Evolutionary conservation across 1,140 invertebrate species (phyloP), one percentile per base, ranked within the genome.

Genomic region (Diploscapter pachys): DNA sequence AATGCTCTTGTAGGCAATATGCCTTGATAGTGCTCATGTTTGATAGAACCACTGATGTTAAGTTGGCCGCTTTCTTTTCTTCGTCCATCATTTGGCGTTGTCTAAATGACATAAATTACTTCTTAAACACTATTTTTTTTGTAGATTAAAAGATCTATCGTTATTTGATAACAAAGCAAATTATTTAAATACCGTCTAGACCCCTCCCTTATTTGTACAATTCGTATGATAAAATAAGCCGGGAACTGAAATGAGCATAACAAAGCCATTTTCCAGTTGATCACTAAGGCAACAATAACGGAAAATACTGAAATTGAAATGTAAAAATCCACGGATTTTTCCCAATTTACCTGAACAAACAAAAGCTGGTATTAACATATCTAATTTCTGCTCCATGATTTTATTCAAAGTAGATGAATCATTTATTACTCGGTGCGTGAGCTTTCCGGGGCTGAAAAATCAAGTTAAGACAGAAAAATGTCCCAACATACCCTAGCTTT

Each of bases 1-100:
- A 83, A 63, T 83, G 82, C 5, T 69, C 72, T 72, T 83, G 82
- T 6, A 83, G 68, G 2, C 77, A 76, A 73, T 83, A 83, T 5
- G 83, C 82, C 65, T 83, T 83, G 73, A 83, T 83, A 5, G 82
- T 83, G 9, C 79, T 78, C 83, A 83, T 83, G 63, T 83, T 83
- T 31, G 83, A 78, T 2, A 83, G 80, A 5, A 83, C 82, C 3
- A 85, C 76, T 0, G 79, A 80, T 3, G 83, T 81, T 13, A 82
- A 69, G 61, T 82, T 80, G 2, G 83, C 82, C 11, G 83, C 83
- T 56, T 84, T 85, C 55, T 83, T 85, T 69, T 83, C 82, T 61
- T 83, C 82, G 54, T 83, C 82, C 2, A 82, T 72, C 83, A 83
- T 83, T 78, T 85, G 81, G 4, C 81, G 69, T 51, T 82, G 82